Conservation (phyloP, 2,888 invertebrate species). For the Dolichomitus sp. region DNA sequence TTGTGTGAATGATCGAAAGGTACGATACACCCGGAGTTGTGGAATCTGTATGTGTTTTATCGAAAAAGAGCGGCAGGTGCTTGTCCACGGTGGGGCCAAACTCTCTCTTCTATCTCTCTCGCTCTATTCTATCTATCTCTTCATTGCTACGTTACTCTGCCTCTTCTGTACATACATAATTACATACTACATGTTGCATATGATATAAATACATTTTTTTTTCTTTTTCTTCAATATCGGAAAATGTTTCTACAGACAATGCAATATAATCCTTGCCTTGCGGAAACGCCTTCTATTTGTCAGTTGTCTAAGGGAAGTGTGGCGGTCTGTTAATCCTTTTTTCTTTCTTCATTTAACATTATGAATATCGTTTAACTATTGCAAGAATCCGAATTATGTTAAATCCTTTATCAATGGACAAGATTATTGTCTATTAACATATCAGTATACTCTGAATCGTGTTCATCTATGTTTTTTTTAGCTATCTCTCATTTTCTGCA, state of each 20-base stretch:
- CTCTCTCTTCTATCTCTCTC: conserved; percentile 77
- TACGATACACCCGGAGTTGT: conserved; percentile 53
- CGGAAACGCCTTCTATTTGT: conserved; percentile 74
- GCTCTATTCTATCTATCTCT: conserved; percentile 67
- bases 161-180: conserved; percentile 84
- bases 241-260: neutral
- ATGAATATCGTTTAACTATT: conserved; percentile 41
- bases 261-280: conserved; percentile 43
- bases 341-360: conserved; percentile 42
- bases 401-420: conserved; percentile 59
- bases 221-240: neutral
- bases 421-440: conserved; percentile 69
- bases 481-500: conserved; percentile 6
- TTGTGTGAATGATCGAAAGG: conserved; percentile 65
- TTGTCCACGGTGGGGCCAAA: conserved; percentile 82
- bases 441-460: conserved; percentile 40
- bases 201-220: conserved; percentile 70
- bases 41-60: conserved; percentile 50
- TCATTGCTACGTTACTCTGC: conserved; percentile 84
- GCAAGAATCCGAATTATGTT: conserved; percentile 34
- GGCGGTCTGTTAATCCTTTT: conserved; percentile 60
- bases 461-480: conserved; percentile 28
- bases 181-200: conserved; percentile 78
- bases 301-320: conserved; percentile 68
- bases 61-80: conserved; percentile 81